phyloP scores from a whole-genome alignment of 2,888 invertebrate genomes.

The Eristalis pertinax region DNA sequence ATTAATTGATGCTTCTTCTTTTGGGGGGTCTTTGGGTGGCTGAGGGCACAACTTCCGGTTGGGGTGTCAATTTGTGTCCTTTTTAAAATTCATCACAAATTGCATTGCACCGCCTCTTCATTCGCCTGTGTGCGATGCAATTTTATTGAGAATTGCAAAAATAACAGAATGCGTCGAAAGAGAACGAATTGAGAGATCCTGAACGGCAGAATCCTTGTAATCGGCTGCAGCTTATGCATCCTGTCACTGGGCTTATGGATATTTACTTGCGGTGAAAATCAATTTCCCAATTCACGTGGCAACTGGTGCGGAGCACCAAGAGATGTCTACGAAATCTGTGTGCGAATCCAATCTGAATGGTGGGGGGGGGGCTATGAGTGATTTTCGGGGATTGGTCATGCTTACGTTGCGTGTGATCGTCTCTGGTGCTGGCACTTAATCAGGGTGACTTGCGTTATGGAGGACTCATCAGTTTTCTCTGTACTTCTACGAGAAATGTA shows the following conservation, averaged over 20 bases:
- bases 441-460: background rate
- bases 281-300: background rate
- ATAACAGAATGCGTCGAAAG: background rate
- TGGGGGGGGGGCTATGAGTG: background rate
- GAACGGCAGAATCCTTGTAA: background rate
- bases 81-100: background rate
- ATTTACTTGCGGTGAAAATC: background rate
- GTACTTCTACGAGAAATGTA: too few species aligned
- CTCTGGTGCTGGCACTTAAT: background rate
- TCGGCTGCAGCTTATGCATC: background rate
- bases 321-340: background rate
- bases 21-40: background rate
- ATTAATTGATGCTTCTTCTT: background rate
- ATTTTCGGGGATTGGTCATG: too few species aligned
- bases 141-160: background rate
- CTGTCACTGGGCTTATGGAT: background rate
- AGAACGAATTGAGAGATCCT: background rate
- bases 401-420: background rate
- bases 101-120: too few species aligned
- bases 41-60: constrained; percentile 30
- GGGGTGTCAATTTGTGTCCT: constrained; percentile 29
- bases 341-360: background rate
- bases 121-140: background rate
- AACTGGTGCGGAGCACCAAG: background rate
- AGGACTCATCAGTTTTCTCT: too few species aligned